Base-by-base conservation (phyloP, 2,888 invertebrate genomes). In the Metallyticus violacea region DNA sequence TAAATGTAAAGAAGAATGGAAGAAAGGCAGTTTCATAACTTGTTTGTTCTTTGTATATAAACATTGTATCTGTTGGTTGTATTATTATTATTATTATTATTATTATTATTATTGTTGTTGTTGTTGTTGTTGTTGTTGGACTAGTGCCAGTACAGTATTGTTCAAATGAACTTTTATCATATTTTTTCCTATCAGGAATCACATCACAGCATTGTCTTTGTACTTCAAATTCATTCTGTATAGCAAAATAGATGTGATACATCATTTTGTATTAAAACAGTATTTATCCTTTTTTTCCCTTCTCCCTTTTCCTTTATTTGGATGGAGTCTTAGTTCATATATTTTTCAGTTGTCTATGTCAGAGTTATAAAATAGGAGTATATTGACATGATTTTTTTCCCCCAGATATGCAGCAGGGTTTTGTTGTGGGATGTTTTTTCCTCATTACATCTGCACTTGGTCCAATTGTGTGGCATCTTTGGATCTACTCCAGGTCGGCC, bases 401-500 rank as follows among this genome's bases (percentile, higher is more conserved):
- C 94, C 88, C 93, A 97, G 97, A 97, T 92, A 97, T 98, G 96
- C 97, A 99, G 87, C 99, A 99, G 91, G 97, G 97, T 88, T 97
- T 99, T 91, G 94, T 99, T 77, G 97, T 98, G 22, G 95, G 96
- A n/a, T 97, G 97, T 90, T 97, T 98, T 90, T 95, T 99, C 91
- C 93, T 98, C 84, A 96, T 97, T 86, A 97, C 98, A 25, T 95
- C 97, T 40, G 96, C 97, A 5, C 94, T 99, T 89, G 98, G 98
- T 85, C 99, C 99, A 0, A 97, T 98, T 2, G 95, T 99, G 85
- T 99, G 99, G 97, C 97, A 99, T 91, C 94, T 99, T 78, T 99
- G 99, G 99, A 98, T 99, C 89, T 98, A 98, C 91, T 96, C 97
- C 9, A 97, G 99, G 78, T 99, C 99, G 79, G 99, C 99, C 6